Evolutionary conservation across 1,140 invertebrate species (phyloP), one percentile per base, ranked within the genome.

Genomic region (Drosophila auraria): DNA sequence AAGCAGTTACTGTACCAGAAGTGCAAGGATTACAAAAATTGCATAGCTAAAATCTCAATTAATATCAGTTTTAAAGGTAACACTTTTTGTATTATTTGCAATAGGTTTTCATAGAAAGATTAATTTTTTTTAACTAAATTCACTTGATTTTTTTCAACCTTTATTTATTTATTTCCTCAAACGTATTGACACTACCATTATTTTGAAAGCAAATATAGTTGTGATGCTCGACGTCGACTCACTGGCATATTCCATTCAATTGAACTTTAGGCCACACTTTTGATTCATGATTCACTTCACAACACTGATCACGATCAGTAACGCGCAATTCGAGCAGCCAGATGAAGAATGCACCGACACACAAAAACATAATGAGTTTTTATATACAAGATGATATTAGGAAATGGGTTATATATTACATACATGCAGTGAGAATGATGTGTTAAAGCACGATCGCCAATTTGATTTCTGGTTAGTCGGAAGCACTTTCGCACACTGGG

Each of bases 201-300:
- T 68, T 70, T 71, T 8, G 12, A 42, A 8, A 20, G 36, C 14
- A 40, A 30, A 30, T 27, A 5, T 14, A 12, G 11, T n/a, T 23
- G 20, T 44, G 47, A 65, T 33, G 8, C 49, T 15, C 23, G 36
- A 68, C 11, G 9, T 51, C 59, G 57, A 68, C 57, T 74, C 78
- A 80, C 64, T 65, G 51, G 62, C 30, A 87, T 87, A 92, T 92
- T 92, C 91, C 91, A 92, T 87, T 92, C 91, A 92, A 92, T 84
- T 92, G 50, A 91, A 92, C 91, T 79, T 45, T 70, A 90, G 76
- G 86, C 59, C 51, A 79, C 84, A 75, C 65, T 89, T 57, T 60
- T 20, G 53, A 12, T 68, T 63, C n/a, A 40, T 49, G 33, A 8
- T 57, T 63, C 84, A 84, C 84, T 89, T 76, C 63, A 69, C 70